A percentile compares a stretch with the other conserved stretches of the same genome.
Conservation (phyloP, 2,797 vertebrate species). For the Oreochromis grahami region DNA sequence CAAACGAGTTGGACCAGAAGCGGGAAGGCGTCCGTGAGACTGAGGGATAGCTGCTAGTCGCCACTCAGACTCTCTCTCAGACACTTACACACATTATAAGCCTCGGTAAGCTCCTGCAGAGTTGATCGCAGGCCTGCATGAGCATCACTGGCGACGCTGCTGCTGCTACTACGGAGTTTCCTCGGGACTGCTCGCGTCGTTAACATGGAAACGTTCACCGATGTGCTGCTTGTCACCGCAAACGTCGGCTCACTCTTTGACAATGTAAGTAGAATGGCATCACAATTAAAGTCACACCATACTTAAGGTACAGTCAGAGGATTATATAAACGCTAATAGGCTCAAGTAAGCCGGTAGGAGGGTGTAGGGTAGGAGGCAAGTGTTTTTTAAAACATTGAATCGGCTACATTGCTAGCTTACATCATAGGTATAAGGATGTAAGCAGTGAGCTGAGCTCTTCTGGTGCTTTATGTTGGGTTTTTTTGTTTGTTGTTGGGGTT, state of each 20-base stretch:
- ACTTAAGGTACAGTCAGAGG: background rate
- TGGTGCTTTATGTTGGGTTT: background rate
- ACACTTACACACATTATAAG: background rate
- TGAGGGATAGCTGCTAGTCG: background rate
- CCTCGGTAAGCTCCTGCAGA: conserved; percentile 26
- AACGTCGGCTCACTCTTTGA: conserved; percentile 84
- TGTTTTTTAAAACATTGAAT: background rate
- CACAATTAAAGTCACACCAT: background rate
- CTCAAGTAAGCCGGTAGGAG: background rate
- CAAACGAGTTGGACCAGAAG: conserved; percentile 12
- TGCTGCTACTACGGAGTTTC: conserved; percentile 22
- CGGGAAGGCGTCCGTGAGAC: conserved; percentile 16
- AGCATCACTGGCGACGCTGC: background rate
- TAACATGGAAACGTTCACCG: conserved; percentile 73
- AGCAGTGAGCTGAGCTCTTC: background rate
- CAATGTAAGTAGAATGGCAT: conserved; percentile 71
- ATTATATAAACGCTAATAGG: background rate
- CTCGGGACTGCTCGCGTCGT: conserved; percentile 14
- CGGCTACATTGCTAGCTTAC: background rate
- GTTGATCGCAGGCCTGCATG: background rate
- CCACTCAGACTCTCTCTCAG: background rate
- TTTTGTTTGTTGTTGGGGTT: background rate
- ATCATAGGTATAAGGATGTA: background rate
- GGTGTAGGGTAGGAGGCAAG: background rate
- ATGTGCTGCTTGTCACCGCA: conserved; percentile 80